phyloP scores from a whole-genome alignment of 2,113 vertebrate genomes.

The Nycticryphes semicollaris region DNA sequence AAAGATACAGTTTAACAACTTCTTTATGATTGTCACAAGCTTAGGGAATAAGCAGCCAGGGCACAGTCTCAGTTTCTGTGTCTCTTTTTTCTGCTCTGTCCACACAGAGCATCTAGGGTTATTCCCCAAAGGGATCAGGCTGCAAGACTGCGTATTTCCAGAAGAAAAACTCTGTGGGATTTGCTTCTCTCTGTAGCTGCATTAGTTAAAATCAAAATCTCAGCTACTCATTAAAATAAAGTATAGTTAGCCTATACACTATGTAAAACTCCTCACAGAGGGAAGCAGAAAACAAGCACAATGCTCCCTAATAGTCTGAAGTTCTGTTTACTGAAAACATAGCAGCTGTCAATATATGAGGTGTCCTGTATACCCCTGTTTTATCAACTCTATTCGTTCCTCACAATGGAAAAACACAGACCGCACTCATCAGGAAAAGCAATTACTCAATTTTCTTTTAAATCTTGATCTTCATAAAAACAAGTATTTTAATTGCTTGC shows the following conservation, averaged over 20 bases:
- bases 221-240: not conserved
- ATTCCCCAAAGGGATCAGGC: not conserved
- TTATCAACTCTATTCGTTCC: not conserved
- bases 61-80: not conserved
- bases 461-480: constrained; percentile 13
- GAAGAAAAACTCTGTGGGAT: not conserved
- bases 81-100: not conserved
- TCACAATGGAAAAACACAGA: not conserved
- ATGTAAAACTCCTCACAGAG: not conserved
- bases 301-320: not conserved
- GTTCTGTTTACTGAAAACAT: not conserved
- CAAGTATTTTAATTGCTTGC: constrained; percentile 17
- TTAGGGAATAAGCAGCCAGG: not conserved
- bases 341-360: not conserved
- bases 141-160: not conserved
- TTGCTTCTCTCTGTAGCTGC: not conserved
- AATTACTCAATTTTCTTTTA: constrained; percentile 45
- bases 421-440: not conserved
- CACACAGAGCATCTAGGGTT: not conserved
- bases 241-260: not conserved
- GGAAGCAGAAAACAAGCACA: not conserved
- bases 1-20: not conserved
- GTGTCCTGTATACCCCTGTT: not conserved
- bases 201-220: not conserved
- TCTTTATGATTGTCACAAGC: not conserved